Base-by-base conservation (phyloP, 2,113 vertebrate species). In the Dromas ardeola region DNA sequence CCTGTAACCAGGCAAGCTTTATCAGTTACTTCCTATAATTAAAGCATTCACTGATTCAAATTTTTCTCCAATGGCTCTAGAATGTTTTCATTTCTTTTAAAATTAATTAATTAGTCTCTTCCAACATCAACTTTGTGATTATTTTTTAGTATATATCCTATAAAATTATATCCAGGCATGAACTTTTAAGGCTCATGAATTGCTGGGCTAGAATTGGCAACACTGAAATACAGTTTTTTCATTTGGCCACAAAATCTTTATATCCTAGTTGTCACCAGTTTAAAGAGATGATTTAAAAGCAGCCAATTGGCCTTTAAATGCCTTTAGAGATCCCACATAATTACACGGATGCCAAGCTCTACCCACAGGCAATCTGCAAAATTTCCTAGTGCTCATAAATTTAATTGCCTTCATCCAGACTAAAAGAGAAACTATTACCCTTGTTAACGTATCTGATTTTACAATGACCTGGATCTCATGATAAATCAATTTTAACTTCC, bases 321-420 rank as follows among this genome's bases (percentile, higher is more conserved):
- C 91, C 89, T 96, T 94, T 81, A 91, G 93, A 95, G 77, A 95
- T 94, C 97, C 95, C 96, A 97, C 96, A 95, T 95, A 97, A 94
- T 95, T 95, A 95, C 50, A 95, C 27, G 91, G 86, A 94, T 97
- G 96, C 97, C 97, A 96, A 96, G 58, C 63, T 96, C 96, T 97
- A 94, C 97, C 97, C 95, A 97, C 96, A 95, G 71, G 93, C 97
- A 97, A 97, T 97, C 97, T 97, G 96, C 84, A 95, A 87, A 95
- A 93, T 95, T 95, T 97, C 78, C 89, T 91, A 80, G 38, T 82
- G 38, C 79, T 95, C 71, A 77, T 95, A 95, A 95, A 95, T n/a
- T n/a, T n/a, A n/a, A n/a, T 95, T 87, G 58, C 62, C 42, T 95
- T 89, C 66, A 95, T 85, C 84, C 62, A 87, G 66, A 70, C 78